Evolutionary conservation across 1,140 invertebrate genomes (phyloP).

Genomic region (Triops longicaudatus): DNA sequence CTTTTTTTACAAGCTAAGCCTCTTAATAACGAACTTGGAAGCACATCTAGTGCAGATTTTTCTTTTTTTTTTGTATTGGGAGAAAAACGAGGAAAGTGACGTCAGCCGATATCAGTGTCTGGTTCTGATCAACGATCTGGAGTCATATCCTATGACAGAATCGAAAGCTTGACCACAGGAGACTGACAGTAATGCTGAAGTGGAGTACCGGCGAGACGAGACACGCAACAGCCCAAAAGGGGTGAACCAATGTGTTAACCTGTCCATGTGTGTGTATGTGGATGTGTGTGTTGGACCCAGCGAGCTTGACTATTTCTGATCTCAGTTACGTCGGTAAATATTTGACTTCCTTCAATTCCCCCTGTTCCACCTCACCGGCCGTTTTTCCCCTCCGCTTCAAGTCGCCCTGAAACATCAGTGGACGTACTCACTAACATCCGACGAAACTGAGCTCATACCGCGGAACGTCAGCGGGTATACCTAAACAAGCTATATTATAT

Average conservation of each 20-base stretch:
- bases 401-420: too few relatives aligned
- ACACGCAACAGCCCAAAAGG: neutral
- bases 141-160: conserved; percentile 2
- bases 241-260: neutral
- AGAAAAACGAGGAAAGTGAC: neutral
- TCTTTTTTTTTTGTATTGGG: neutral
- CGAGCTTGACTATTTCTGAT: conserved; percentile 1
- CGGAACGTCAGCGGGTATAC: too few relatives aligned
- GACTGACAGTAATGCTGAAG: neutral
- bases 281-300: neutral
- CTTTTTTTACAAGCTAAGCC: neutral
- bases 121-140: conserved; percentile 7
- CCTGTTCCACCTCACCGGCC: neutral
- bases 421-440: too few relatives aligned
- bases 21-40: neutral
- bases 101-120: conserved; percentile 3
- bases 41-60: neutral
- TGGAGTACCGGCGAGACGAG: neutral
- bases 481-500: too few relatives aligned
- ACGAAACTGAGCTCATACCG: too few relatives aligned
- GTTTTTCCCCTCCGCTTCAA: neutral
- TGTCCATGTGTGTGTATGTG: neutral
- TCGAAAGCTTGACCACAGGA: neutral
- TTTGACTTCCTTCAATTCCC: conserved; percentile 15
- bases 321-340: conserved; percentile 12